Base-by-base conservation (phyloP, 2,113 vertebrate species). In the Sorex fumeus region DNA sequence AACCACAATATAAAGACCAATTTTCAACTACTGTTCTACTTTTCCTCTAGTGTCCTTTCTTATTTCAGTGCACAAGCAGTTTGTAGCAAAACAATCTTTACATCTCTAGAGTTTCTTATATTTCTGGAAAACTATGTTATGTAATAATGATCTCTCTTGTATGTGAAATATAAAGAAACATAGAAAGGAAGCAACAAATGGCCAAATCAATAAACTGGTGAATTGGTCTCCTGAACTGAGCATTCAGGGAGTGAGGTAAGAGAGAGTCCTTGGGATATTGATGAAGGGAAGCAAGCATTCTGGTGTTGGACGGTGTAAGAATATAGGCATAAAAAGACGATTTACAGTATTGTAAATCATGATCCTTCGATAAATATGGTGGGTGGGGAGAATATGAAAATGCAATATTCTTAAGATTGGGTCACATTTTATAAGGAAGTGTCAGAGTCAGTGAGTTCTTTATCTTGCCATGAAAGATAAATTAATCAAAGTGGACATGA, bases 381-480 rank as follows among this genome's bases (percentile, higher is more conserved):
- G 40, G 40, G 7, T 40, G 40, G 40, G 57, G 21, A 60, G 13
- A 13, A 18, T 60, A 21, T 97, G 98, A 74, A 98, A 98, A 96
- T 98, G 99, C n/a, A 98, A 98, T 99, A 92, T 98, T 99, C 91
- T 98, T 99, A 94, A 96, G 98, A 21, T 95, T 98, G 16, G 98
- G 98, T 0, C 98, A 98, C 57, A 98, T 99, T 88, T 28, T 98
- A 4, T 97, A 95, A 98, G 98, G 72, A 98, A 98, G 98, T 79
- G 99, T 98, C 97, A 98, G 98, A 66, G 98, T 98, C 95, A 98
- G 98, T 85, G 97, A 99, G 91, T 98, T 98, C 97, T 98, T 99
- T 75, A 93, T 98, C 95, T 92, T 98, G 95, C 98, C 98, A 30
- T 98, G 98, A 97, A 99, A 3, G 98, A 99, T 97, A 99, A 97